Evolutionary conservation across 2,888 invertebrate genomes (phyloP), one percentile per base, ranked within the genome.

Genomic region (Acholoe squamosa): DNA sequence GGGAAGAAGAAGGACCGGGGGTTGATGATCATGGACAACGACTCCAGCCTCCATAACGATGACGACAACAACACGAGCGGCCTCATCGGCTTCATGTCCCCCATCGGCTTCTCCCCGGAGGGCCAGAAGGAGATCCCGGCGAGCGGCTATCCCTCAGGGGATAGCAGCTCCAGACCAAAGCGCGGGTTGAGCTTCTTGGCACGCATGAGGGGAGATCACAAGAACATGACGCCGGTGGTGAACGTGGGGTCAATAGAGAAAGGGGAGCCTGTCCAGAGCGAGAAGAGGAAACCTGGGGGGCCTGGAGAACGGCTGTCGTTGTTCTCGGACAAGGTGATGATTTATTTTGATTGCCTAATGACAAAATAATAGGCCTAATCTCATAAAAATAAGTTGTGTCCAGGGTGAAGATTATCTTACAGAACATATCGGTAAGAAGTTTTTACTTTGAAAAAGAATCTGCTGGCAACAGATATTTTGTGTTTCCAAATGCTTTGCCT

Each of bases 61-160:
- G 86, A 54, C 86, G 33, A 54, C 33, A 3, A 51, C n/a, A 52
- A 28, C 54, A 0, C 5, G 52, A 31, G 56, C 25, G 86, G 56
- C 31, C 31, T 28, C 14, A 16, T 31, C 54, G 56, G 31, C 86
- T 54, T 86, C 86, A 52, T 86, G 54, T 86, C 86, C 28, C 86
- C 86, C 25, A 86, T 86, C 54, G 86, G 86, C 25, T 54, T 31
- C 52, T 86, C 86, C 25, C 86, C 86, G 0, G 86, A 86, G 86
- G 28, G 86, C 52, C 54, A 84, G 10, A 84, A 52, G 51, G 52
- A 43, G 25, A 76, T 31, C 76, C 25, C 76, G 76, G n/a, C 61
- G 25, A 14, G 61, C 61, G 25, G 61, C 61, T 61, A 22, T 28
- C 31, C 76, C 25, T 31, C 76, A 12, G n/a, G 28, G 16, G 51